These are phyloP conservation scores for Oncorhynchus nerka DNA, from an alignment of 2,113 vertebrate species.

Conservation along the genomic window DNA sequence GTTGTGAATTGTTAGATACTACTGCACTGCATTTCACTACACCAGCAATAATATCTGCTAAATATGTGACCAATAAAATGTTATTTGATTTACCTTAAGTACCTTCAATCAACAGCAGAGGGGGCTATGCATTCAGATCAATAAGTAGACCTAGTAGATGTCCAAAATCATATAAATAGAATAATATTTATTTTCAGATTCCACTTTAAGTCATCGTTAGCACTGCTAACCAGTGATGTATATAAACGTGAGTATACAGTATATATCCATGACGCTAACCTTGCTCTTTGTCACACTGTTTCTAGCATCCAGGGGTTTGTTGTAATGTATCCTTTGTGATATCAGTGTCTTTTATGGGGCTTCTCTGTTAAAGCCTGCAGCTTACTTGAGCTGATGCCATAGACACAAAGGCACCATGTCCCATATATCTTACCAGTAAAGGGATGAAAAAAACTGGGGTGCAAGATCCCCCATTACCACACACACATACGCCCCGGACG, in stretches of 20 bases:
- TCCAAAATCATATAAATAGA: slow-evolving; percentile 5
- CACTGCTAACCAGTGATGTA: too few relatives aligned
- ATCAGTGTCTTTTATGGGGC: slow-evolving; percentile 57
- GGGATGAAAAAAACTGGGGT: too few relatives aligned
- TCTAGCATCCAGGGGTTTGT: slow-evolving; percentile 21
- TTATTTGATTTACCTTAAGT: neutral
- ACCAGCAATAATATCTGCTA: too few relatives aligned
- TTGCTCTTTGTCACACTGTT: slow-evolving; percentile 47
- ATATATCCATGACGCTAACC: slow-evolving; percentile 33
- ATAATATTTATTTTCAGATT: too few relatives aligned
- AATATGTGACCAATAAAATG: neutral
- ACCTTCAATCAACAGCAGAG: neutral
- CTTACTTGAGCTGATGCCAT: slow-evolving; percentile 70
- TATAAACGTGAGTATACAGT: too few relatives aligned
- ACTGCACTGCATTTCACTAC: too few relatives aligned
- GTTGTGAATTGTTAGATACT: too few relatives aligned
- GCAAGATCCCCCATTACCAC: slow-evolving; percentile 52
- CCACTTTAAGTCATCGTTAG: too few relatives aligned
- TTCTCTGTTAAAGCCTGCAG: slow-evolving; percentile 61
- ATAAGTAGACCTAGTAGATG: neutral
- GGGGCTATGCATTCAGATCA: neutral
- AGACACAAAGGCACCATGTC: slow-evolving; percentile 75
- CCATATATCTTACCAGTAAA: slow-evolving; percentile 48
- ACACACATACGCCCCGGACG: slow-evolving; percentile 39
- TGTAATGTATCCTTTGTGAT: slow-evolving; percentile 55